Conservation (phyloP, 2,888 invertebrate genomes). For the Thecocarcelia acutangulata region DNA sequence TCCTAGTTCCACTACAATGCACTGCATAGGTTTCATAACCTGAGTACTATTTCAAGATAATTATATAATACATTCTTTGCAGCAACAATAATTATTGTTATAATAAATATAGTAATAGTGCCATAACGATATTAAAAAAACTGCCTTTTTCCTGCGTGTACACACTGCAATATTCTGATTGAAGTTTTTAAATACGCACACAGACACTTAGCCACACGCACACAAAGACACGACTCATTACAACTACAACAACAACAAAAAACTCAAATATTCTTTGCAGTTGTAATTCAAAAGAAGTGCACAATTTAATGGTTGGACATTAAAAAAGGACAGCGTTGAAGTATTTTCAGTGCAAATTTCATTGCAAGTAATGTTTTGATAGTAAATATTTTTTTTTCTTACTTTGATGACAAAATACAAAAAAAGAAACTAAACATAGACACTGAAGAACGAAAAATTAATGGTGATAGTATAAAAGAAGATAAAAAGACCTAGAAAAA, state of each 20-base stretch:
- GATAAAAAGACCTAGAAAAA: slow-evolving; percentile 14
- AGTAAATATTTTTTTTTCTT: slow-evolving; percentile 53
- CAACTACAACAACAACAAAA: not conserved
- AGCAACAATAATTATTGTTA: too few species aligned
- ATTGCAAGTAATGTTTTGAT: slow-evolving; percentile 41
- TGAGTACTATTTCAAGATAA: too few species aligned
- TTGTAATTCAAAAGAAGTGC: slow-evolving; percentile 15
- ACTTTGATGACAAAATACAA: not conserved
- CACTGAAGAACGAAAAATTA: slow-evolving; percentile 42
- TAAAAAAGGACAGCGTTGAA: slow-evolving; percentile 25
- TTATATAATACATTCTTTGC: too few species aligned
- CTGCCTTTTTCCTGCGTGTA: too few species aligned
- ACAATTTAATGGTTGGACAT: slow-evolving; percentile 19
- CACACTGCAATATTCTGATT: not conserved
- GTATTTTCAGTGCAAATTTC: not conserved
- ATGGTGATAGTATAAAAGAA: slow-evolving; percentile 39
- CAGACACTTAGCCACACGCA: too few species aligned
- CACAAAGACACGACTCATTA: too few species aligned
- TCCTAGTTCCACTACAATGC: too few species aligned
- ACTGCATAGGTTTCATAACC: too few species aligned
- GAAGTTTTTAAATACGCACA: not conserved
- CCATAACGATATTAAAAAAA: too few species aligned
- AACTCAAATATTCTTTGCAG: not conserved
- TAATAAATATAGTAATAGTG: too few species aligned
- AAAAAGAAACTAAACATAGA: slow-evolving; percentile 24